These are phyloP conservation scores for Hydrozoanthus tunicans DNA, from an alignment of 64 coral and sea anemone species.

Conservation along the genomic window DNA sequence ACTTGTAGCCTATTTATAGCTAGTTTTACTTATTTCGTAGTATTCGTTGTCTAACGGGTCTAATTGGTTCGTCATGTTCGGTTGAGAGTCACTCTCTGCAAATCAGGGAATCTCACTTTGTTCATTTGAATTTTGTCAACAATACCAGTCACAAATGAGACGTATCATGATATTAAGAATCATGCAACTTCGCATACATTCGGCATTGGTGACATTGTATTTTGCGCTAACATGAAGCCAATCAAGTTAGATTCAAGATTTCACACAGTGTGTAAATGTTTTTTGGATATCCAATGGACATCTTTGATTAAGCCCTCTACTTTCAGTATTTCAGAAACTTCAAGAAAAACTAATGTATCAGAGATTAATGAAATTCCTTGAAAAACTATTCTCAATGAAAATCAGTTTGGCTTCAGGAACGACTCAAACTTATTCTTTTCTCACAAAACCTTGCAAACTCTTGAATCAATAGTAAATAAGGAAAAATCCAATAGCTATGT, in stretches of 20 bases:
- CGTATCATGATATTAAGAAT: not conserved
- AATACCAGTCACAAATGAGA: not conserved
- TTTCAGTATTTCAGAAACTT: too few relatives aligned
- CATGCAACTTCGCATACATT: constrained; percentile 2
- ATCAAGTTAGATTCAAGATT: not conserved
- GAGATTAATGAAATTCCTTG: too few relatives aligned
- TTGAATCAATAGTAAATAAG: too few relatives aligned
- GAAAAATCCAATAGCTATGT: too few relatives aligned
- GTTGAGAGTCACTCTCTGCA: not conserved
- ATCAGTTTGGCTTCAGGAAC: too few relatives aligned
- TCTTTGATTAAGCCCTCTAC: not conserved
- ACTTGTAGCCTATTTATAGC: constrained; percentile 6
- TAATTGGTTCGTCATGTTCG: not conserved
- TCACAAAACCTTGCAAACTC: too few relatives aligned
- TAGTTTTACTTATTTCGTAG: not conserved
- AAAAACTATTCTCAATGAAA: too few relatives aligned
- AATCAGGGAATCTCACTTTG: not conserved
- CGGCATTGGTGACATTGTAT: not conserved
- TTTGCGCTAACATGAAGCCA: constrained; percentile 8
- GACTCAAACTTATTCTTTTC: too few relatives aligned
- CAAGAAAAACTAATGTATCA: too few relatives aligned
- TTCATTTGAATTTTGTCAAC: not conserved
- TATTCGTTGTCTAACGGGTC: constrained; percentile 6
- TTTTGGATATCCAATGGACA: not conserved
- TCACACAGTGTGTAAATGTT: not conserved